Base-by-base conservation (phyloP, 1,140 invertebrate genomes). In the Scaptomyza graminum region DNA sequence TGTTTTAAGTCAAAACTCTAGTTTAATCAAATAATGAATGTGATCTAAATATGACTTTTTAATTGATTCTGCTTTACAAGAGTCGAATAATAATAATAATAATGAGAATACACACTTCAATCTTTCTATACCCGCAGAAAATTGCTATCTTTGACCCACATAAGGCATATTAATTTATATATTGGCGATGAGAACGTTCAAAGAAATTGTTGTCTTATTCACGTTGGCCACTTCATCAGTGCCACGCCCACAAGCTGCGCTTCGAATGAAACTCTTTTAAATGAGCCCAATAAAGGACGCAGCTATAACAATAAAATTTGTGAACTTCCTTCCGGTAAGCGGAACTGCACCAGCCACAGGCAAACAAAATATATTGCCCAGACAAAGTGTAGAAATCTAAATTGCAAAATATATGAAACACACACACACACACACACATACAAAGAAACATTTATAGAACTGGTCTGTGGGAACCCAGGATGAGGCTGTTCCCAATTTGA, bases 321-420 rank as follows among this genome's bases (percentile, higher is more conserved):
- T 83, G 80, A 44, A 84, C 80, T 84, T 84, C 80, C 80, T 84
- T 84, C 80, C 80, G 80, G 80, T 74, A 18, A 62, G 51, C 80
- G 80, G 80, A 84, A 83, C 77, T 75, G 65, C 22, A 51, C 8
- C 22, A 65, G 55, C 62, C 46, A 41, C 50, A 68, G 65, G 37
- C 72, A 62, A 68, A 34, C 5, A 73, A 77, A 56, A 55, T 76
- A 67, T 72, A 67, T 70, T 55, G 43, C 43, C 44, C 65, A 68
- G 63, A 84, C 76, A 79, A 80, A 74, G 68, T 66, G 63, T 79
- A 79, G 83, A 87, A 87, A 87, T 87, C 82, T 87, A 87, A 87
- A 82, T 87, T 87, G 82, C 82, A 87, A 87, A 87, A 87, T 87
- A 76, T 79, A 74, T 57, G 68, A 72, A 78, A 75, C 82, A 49